A percentile compares a stretch with the other conserved stretches of the same genome.
phyloP scores from a whole-genome alignment of 1,140 invertebrate species.

The Sarcophaga bullata region DNA sequence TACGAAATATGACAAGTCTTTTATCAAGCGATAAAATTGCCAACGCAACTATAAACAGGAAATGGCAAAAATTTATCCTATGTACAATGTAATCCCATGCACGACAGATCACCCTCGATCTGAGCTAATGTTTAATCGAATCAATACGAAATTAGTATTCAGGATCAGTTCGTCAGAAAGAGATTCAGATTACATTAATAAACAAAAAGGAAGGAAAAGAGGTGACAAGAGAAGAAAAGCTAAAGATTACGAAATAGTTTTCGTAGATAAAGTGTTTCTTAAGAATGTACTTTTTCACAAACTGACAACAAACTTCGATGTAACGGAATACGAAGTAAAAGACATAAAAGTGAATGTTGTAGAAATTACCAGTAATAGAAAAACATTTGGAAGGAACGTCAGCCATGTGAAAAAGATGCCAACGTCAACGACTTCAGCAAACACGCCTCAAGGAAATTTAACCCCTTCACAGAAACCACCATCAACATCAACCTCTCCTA shows the following conservation, averaged over 20 bases:
- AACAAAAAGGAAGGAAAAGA: conserved; percentile 45
- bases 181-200: conserved; percentile 43
- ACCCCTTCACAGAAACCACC: too few relatives aligned
- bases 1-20: too few relatives aligned
- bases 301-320: conserved; percentile 45
- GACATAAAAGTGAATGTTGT: conserved; percentile 36
- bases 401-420: too few relatives aligned
- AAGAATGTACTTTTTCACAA: conserved; percentile 46
- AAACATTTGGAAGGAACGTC: too few relatives aligned
- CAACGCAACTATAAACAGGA: conserved; percentile 40
- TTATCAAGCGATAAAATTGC: conserved; percentile 21
- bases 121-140: conserved; percentile 46
- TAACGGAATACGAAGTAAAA: conserved; percentile 42
- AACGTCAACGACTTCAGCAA: too few relatives aligned
- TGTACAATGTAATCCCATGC: conserved; percentile 43
- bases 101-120: conserved; percentile 41
- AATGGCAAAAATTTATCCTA: conserved; percentile 33
- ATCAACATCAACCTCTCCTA: too few relatives aligned
- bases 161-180: conserved; percentile 38
- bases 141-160: conserved; percentile 44
- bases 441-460: too few relatives aligned
- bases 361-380: too few relatives aligned
- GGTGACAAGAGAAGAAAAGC: conserved; percentile 43
- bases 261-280: conserved; percentile 44
- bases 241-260: conserved; percentile 41